Evolutionary conservation across 2,888 invertebrate species (phyloP).

Genomic region (Phaedon cochleariae): DNA sequence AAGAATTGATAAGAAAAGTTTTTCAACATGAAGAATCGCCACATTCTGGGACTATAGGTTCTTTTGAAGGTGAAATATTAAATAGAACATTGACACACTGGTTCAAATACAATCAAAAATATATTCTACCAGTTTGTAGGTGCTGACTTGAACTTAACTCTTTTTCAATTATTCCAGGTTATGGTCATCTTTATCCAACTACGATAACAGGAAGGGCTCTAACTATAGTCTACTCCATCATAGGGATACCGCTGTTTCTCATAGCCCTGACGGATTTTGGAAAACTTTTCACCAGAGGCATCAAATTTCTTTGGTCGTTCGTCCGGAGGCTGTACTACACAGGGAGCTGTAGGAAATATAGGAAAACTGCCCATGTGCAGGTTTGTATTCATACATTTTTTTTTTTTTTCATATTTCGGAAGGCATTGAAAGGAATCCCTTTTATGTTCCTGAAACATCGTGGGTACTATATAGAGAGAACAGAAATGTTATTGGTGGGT

Average conservation of each 20-base stretch:
- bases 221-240: constrained; percentile 92
- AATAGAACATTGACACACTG: too few species aligned
- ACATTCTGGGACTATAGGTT: too few species aligned
- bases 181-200: constrained; percentile 94
- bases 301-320: constrained; percentile 91
- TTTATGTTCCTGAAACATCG: too few species aligned
- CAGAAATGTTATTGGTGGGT: too few species aligned
- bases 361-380: constrained; percentile 79
- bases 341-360: constrained; percentile 80
- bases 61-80: too few species aligned
- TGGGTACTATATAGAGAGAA: too few species aligned
- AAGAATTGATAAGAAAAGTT: too few species aligned
- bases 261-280: constrained; percentile 95
- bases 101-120: too few species aligned
- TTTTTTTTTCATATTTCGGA: too few species aligned
- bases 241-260: constrained; percentile 95
- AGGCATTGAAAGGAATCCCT: too few species aligned
- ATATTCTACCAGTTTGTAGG: too few species aligned
- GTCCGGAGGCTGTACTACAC: constrained; percentile 86
- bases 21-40: too few species aligned
- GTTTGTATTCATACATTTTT: constrained; percentile 62
- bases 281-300: constrained; percentile 87
- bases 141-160: not conserved
- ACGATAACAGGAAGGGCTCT: constrained; percentile 86
- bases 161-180: constrained; percentile 72